These are phyloP conservation scores for Riparia riparia DNA, from an alignment of 2,113 vertebrate species.

Conservation along the genomic window DNA sequence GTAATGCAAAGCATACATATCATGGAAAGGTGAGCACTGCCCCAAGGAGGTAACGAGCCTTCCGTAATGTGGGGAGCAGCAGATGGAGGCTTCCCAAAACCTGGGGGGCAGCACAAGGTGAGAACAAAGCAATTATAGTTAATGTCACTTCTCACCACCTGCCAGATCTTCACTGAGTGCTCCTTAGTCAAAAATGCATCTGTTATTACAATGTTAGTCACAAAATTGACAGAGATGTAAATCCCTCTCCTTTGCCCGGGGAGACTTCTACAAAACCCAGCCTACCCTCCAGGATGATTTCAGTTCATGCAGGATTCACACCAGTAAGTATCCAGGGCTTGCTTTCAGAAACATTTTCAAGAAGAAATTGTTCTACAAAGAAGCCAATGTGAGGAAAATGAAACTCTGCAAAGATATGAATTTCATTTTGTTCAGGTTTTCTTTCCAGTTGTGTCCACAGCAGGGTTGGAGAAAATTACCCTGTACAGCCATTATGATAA, in stretches of 20 bases:
- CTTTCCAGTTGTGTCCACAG: not conserved
- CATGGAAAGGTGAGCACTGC: not conserved
- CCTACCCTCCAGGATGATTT: not conserved
- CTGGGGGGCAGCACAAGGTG: not conserved
- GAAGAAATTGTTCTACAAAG: not conserved
- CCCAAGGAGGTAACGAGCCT: not conserved
- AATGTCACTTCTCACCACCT: not conserved
- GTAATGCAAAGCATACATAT: not conserved
- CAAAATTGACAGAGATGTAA: not conserved
- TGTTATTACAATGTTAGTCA: not conserved
- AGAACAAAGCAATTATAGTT: not conserved
- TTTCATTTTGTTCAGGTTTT: not conserved
- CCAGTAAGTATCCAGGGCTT: not conserved
- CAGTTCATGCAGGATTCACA: not conserved
- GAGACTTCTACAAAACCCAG: not conserved
- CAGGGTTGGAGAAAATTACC: not conserved
- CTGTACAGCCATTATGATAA: not conserved
- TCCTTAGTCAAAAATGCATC: not conserved
- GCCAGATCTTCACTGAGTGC: not conserved
- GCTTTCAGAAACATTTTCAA: not conserved
- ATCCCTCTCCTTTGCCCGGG: not conserved
- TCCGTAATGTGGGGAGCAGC: rapidly evolving
- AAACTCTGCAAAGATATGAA: not conserved
- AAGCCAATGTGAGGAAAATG: not conserved
- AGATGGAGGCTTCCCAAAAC: not conserved